Evolutionary conservation across 2,113 vertebrate species (phyloP), one percentile per base, ranked within the genome.

Genomic region (Okapia johnstoni): DNA sequence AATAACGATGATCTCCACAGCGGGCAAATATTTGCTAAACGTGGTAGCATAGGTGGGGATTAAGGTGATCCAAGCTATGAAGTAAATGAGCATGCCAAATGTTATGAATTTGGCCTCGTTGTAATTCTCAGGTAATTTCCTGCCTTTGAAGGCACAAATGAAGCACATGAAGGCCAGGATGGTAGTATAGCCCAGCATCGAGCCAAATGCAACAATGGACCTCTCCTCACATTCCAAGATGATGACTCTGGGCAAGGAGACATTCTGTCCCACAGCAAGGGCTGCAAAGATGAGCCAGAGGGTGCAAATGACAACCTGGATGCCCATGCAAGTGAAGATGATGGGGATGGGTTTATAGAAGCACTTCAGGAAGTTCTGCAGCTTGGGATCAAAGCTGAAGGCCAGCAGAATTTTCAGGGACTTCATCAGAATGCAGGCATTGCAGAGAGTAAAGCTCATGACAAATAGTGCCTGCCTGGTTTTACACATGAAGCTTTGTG

Each of bases 91-190:
- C 99, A 99, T 99, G 90, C 99, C 99, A 83, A 99, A 99, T 11
- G 99, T 99, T 96, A 99, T 99, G 98, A 99, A 99, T 98, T 99
- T 99, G 3, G 99, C 99, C 96, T 99, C 99, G 0, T 99, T 99
- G 98, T 99, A 99, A 95, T 99, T 99, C 94, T 99, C 99, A 25
- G 99, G 99, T 52, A 99, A 97, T 89, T 99, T 99, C 55, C 99
- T 99, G 16, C 99, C 99, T 98, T 99, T 99, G 97, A 99, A 99
- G 28, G 99, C 99, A 96, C 99, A 99, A 90, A 99, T 94, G 76
- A 99, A 99, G 93, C 99, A 99, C 80, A 99, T 80, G 4, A 99
- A 98, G 3, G 99, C 99, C 40, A 99, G 95, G 25, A 99, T 63
- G 48, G 99, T 98, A 0, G 99, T 99, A 60, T 99, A 99, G 83